Conservation (phyloP, 2,888 invertebrate genomes). For the Brachypterus glaber region DNA sequence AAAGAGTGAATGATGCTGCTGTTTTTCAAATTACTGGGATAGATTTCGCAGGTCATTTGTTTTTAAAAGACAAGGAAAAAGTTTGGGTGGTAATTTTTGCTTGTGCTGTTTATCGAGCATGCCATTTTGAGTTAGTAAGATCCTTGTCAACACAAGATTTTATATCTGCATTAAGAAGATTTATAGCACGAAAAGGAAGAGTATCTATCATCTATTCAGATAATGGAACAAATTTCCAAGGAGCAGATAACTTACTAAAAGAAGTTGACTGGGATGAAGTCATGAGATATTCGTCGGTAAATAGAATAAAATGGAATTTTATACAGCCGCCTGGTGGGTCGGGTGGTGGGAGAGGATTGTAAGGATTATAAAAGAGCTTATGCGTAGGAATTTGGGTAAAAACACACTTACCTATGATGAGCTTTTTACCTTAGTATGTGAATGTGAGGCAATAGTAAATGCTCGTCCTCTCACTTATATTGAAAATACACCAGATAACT, state of each 20-base stretch:
- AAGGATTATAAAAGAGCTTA: constrained; percentile 8
- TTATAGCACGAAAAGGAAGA: constrained; percentile 27
- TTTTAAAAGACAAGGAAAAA: constrained; percentile 21
- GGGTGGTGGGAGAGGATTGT: constrained; percentile 9
- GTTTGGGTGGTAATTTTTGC: constrained; percentile 33
- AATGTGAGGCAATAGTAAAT: constrained; percentile 9
- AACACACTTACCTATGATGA: constrained; percentile 8
- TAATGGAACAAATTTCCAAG: constrained; percentile 34
- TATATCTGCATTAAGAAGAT: constrained; percentile 26
- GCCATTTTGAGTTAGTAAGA: constrained; percentile 32
- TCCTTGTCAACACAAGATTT: constrained; percentile 26
- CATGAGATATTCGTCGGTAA: constrained; percentile 10
- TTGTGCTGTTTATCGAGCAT: constrained; percentile 32
- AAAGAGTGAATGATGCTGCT: constrained; percentile 22
- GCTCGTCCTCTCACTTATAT: constrained; percentile 8
- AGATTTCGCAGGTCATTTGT: constrained; percentile 33
- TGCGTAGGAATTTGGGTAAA: constrained; percentile 7
- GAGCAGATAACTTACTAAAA: constrained; percentile 22
- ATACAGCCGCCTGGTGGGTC: constrained; percentile 17
- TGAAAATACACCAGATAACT: constrained; percentile 3
- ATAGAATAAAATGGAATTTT: constrained; percentile 26
- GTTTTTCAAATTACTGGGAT: constrained; percentile 29
- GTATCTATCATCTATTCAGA: constrained; percentile 29
- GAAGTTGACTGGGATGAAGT: constrained; percentile 23
- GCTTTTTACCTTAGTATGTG: constrained; percentile 7